These are phyloP conservation scores for Thamnaconus septentrionalis DNA, from an alignment of 2,113 vertebrate species.

Conservation along the genomic window DNA sequence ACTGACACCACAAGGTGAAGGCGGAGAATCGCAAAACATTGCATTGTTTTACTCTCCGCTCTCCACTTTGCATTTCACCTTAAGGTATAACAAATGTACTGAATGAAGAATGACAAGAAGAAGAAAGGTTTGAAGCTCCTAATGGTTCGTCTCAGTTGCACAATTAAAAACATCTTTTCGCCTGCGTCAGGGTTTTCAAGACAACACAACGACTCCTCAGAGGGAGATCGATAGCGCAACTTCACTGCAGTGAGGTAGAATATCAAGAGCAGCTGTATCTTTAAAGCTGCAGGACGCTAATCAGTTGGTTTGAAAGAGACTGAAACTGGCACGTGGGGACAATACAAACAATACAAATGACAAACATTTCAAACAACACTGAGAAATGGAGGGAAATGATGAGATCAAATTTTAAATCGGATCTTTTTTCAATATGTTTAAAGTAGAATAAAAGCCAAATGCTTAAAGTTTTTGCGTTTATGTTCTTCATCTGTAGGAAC, in stretches of 20 bases:
- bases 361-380: no score
- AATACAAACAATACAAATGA: no score
- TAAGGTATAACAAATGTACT: not conserved
- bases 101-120: not conserved
- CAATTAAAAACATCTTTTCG: not conserved
- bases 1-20: constrained; percentile 6
- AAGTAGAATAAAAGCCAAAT: no score
- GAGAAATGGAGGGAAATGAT: no score
- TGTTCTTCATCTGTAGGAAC: no score
- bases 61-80: no score
- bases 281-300: constrained; percentile 11
- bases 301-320: no score
- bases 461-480: no score
- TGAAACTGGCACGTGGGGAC: no score
- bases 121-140: constrained; percentile 2
- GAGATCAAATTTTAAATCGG: no score
- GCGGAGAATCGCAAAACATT: not conserved
- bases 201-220: constrained; percentile 9
- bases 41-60: no score
- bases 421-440: no score
- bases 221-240: constrained; percentile 6
- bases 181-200: constrained; percentile 18
- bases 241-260: constrained; percentile 12
- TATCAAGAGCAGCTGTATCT: not conserved
- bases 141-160: not conserved